phyloP scores from a whole-genome alignment of 2,797 vertebrate genomes.

The Dryobates pubescens region DNA sequence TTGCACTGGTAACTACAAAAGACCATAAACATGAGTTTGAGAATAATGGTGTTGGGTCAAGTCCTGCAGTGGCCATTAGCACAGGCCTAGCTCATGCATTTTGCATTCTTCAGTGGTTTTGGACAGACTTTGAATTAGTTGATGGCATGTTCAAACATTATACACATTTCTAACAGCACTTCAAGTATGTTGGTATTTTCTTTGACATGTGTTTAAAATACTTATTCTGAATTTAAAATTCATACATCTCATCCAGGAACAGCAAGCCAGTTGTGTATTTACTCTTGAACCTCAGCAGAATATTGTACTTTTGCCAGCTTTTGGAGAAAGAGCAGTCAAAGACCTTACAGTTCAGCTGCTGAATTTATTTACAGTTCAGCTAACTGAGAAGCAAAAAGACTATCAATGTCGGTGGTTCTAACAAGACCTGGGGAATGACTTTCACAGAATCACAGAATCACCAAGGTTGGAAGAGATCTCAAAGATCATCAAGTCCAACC shows the following conservation, averaged over 20 bases:
- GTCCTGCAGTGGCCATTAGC: not conserved
- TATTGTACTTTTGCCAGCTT: not conserved
- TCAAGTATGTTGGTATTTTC: not conserved
- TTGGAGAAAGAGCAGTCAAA: not conserved
- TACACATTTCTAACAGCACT: not conserved
- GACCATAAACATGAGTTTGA: not conserved
- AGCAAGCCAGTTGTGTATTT: not conserved
- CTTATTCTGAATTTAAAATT: not conserved
- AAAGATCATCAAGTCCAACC: too few relatives aligned
- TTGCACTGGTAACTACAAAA: not conserved
- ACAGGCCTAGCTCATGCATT: not conserved
- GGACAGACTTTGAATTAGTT: not conserved
- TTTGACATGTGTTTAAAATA: not conserved
- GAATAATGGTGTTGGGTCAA: not conserved
- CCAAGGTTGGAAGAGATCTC: too few relatives aligned
- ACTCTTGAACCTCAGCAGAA: not conserved
- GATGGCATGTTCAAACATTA: not conserved
- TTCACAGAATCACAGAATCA: too few relatives aligned
- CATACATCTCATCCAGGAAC: not conserved
- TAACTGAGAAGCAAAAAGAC: not conserved
- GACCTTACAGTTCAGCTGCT: not conserved
- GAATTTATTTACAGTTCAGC: not conserved
- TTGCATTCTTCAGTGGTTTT: not conserved
- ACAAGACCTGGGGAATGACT: not conserved
- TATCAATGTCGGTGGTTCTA: not conserved